A percentile compares a stretch with the other conserved stretches of the same genome.
Conservation (phyloP, 2,888 invertebrate genomes). For the Micoletzkya japonica region DNA sequence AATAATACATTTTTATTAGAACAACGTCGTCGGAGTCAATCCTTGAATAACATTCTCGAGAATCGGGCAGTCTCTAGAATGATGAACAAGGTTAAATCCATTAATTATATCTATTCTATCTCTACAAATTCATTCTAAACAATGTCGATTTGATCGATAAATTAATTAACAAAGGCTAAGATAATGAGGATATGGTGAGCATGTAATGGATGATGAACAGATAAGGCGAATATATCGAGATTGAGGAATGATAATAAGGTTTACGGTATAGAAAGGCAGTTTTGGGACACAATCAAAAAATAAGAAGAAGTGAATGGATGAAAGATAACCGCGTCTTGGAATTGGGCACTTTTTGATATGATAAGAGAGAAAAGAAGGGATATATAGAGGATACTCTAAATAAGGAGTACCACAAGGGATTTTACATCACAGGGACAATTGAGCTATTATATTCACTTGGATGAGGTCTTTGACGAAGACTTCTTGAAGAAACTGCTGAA, state of each 20-base stretch:
- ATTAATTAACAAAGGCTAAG: no score
- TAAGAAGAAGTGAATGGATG: no score
- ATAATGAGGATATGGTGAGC: no score
- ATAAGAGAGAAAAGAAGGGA: background rate
- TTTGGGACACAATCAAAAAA: background rate
- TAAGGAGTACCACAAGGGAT: background rate
- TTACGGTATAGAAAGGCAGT: background rate
- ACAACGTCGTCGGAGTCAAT: background rate
- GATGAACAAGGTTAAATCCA: no score
- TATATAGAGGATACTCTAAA: background rate
- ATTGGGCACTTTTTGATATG: background rate
- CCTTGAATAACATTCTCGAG: background rate
- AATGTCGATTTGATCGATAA: no score
- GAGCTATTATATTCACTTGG: background rate
- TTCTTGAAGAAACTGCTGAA: slow-evolving; percentile 24
- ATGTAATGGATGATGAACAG: no score
- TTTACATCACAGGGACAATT: background rate
- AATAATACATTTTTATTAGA: background rate
- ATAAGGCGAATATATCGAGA: no score
- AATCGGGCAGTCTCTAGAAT: background rate
- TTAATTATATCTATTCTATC: no score
- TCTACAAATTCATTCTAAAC: no score
- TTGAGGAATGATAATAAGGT: background rate
- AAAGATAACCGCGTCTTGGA: background rate
- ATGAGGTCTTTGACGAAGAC: background rate